Evolutionary conservation across 2,888 invertebrate genomes (phyloP), one percentile per base, ranked within the genome.

Genomic region (Leptinotarsa tumamoca): DNA sequence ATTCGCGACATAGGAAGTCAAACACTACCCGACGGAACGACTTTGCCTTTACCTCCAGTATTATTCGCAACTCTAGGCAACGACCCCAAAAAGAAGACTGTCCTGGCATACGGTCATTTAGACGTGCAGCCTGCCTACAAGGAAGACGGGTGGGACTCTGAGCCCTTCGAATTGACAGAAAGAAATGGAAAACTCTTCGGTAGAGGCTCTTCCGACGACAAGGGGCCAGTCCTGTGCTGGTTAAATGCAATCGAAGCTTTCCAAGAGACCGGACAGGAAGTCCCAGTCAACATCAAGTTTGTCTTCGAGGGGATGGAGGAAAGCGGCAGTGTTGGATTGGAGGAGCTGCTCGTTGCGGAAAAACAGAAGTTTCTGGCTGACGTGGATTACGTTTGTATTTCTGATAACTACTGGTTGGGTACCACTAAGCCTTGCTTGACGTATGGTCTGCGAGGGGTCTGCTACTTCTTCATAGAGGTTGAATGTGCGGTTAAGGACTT

Each of bases 241-340:
- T 89, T 99, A 70, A 96, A 98, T 90, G 96, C 96, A 14, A 92
- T 99, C 77, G 95, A 98, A 89, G 96, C 95, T 3, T 97, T 92
- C 87, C 93, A 97, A 68, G 92, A 92, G 72, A 88, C 94, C 73
- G 93, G 85, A 10, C 82, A 82, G 49, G 86, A 86, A 27, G 85
- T 95, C 68, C 95, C 95, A 1, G 92, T 95, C 1, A 95, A 95
- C 86, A 85, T 95, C 7, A 95, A 95, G 92, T 98, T 99, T 88
- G 92, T 96, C 17, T 95, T 99, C 87, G 99, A 99, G 90, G 98
- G 97, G 73, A 99, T 99, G 99, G 99, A 99, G 89, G 99, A 99
- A 88, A 95, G 95, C 77, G 98, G 98, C 7, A 98, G 98, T 76
- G 95, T 95, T 86, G 99, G 99, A n/a, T 90, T 99, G 33, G 97